Conservation (phyloP, 2,797 vertebrate species). For the Danionella dracula region DNA sequence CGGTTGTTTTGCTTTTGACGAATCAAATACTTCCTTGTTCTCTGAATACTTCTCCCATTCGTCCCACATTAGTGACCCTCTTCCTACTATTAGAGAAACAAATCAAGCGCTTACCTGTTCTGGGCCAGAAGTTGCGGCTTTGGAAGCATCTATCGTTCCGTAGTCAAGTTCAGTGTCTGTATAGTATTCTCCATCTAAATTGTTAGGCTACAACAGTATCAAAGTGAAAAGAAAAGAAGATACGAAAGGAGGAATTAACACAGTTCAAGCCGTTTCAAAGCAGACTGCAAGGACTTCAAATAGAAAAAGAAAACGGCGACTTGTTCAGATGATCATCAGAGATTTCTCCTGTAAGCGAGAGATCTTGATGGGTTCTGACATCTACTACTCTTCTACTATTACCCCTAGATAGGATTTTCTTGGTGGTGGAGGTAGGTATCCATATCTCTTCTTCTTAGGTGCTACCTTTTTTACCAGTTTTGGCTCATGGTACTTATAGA, state of each 20-base stretch:
- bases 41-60: conserved; percentile 44
- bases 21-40: conserved; percentile 54
- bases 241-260: conserved; percentile 57
- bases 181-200: conserved; percentile 87
- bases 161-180: conserved; percentile 78
- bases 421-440: conserved; percentile 81
- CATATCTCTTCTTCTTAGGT: conserved; percentile 85
- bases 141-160: conserved; percentile 77
- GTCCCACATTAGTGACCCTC: conserved; percentile 22
- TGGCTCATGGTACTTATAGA: conserved; percentile 76
- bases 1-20: conserved; percentile 56
- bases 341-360: conserved; percentile 82
- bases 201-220: conserved; percentile 76
- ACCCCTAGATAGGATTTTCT: conserved; percentile 86
- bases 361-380: conserved; percentile 86
- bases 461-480: conserved; percentile 85
- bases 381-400: conserved; percentile 67
- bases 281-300: conserved; percentile 57
- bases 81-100: conserved; percentile 25
- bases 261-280: conserved; percentile 49
- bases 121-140: conserved; percentile 78
- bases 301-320: conserved; percentile 52
- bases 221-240: conserved; percentile 67
- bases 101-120: conserved; percentile 79
- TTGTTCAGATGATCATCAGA: conserved; percentile 76